A percentile compares a stretch with the other conserved stretches of the same genome.
Conservation (phyloP, 1,140 invertebrate genomes). For the Stegodyphus dumicola region DNA sequence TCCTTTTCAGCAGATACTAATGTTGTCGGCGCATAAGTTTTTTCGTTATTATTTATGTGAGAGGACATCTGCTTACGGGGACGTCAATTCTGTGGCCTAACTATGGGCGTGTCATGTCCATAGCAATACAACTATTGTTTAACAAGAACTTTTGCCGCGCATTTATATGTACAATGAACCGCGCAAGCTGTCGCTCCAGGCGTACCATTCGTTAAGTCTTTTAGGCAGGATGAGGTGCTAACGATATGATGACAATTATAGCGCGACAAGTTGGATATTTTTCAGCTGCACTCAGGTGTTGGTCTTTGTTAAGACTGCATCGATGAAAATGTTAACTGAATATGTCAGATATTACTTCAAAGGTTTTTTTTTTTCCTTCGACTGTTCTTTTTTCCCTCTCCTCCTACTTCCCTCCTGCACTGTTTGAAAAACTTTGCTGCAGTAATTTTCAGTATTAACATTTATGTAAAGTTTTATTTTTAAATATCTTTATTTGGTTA, state of each 20-base stretch:
- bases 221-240: constrained; percentile 31
- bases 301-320: constrained; percentile 4
- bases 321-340: constrained; percentile 4
- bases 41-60: background rate
- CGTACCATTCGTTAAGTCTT: constrained; percentile 7
- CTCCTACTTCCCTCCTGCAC: background rate
- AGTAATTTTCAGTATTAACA: too few species aligned
- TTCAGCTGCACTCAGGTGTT: constrained; percentile 13
- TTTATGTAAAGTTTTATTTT: too few species aligned
- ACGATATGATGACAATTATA: constrained; percentile 36
- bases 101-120: constrained; percentile 33
- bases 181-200: constrained; percentile 5
- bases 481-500: too few species aligned
- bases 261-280: constrained; percentile 6
- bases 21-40: background rate
- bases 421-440: too few species aligned
- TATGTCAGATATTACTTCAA: background rate
- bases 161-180: constrained; percentile 9
- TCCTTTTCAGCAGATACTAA: background rate
- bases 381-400: background rate
- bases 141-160: constrained; percentile 3
- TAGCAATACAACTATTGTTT: constrained; percentile 17
- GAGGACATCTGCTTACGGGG: constrained; percentile 1
- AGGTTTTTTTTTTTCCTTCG: background rate
- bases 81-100: constrained; percentile 10